Evolutionary conservation across 2,888 invertebrate species (phyloP).

Genomic region (Dryococelus australis): DNA sequence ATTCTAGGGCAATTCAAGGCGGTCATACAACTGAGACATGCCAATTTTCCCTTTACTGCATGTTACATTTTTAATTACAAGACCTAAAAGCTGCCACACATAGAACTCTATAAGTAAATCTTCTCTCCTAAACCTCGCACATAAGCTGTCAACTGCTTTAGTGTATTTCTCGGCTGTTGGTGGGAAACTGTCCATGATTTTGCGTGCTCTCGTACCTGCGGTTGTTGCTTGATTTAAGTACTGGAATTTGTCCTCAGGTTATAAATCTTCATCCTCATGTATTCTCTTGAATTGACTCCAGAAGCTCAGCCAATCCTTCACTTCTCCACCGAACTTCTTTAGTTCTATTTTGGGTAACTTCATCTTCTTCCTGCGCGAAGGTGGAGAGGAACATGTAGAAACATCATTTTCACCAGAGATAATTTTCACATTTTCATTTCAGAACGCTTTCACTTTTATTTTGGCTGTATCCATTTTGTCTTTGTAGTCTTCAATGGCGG

Average conservation of each 20-base stretch:
- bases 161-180: conserved; percentile 49
- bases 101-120: background rate
- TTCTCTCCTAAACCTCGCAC: background rate
- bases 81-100: background rate
- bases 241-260: conserved; percentile 50
- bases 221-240: conserved; percentile 47
- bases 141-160: conserved; percentile 45
- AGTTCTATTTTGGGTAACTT: background rate
- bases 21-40: background rate
- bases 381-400: too few relatives aligned
- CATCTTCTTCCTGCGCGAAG: background rate
- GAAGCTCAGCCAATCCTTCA: conserved; percentile 43
- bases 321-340: conserved; percentile 39
- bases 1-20: background rate
- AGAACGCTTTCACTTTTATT: background rate
- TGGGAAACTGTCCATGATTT: conserved; percentile 48
- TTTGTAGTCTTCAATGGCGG: background rate
- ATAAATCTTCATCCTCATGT: conserved; percentile 44
- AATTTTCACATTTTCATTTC: background rate
- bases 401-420: too few relatives aligned
- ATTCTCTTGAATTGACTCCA: conserved; percentile 51
- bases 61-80: conserved; percentile 3
- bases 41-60: background rate
- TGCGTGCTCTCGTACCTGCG: conserved; percentile 46
- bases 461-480: background rate